Percentiles rank a stretch among this genome's conserved stretches.
These are phyloP conservation scores for Crocodylus rhombifer DNA, from an alignment of 2,797 vertebrate species.

Conservation along the genomic window DNA sequence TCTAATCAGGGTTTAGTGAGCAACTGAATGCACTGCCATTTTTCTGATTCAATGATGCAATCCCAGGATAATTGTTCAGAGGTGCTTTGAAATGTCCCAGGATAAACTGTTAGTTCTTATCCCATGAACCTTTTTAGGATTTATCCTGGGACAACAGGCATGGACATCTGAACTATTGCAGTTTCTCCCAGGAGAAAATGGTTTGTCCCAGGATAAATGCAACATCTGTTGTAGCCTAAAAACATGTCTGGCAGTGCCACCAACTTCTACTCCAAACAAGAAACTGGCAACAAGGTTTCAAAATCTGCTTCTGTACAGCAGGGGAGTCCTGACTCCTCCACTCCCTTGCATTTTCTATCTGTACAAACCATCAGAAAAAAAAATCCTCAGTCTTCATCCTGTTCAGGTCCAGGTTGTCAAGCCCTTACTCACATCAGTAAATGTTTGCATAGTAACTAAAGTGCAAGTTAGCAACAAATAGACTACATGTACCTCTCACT, in stretches of 20 bases:
- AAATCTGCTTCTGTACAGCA: neutral
- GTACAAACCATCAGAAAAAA: neutral
- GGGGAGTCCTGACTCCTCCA: neutral
- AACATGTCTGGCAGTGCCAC: neutral
- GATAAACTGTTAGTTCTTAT: too few species aligned
- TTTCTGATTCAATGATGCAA: too few species aligned
- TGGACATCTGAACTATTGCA: too few species aligned
- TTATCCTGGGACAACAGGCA: too few species aligned
- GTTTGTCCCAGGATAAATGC: too few species aligned
- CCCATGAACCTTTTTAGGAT: too few species aligned
- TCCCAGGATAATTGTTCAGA: too few species aligned
- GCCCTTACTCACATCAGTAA: neutral
- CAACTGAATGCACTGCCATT: too few species aligned
- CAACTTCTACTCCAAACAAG: neutral
- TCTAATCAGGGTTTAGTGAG: too few species aligned
- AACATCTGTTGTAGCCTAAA: neutral
- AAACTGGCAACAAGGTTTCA: neutral
- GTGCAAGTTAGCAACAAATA: neutral
- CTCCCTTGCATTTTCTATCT: neutral
- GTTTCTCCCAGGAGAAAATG: too few species aligned
- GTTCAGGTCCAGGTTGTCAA: neutral
- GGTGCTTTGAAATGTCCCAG: too few species aligned
- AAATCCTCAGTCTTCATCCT: neutral
- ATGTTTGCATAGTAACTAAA: neutral
- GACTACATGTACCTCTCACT: neutral